A percentile compares a stretch with the other conserved stretches of the same genome.
Conservation (phyloP, 2,113 vertebrate species). For the Engystomops pustulosus region DNA sequence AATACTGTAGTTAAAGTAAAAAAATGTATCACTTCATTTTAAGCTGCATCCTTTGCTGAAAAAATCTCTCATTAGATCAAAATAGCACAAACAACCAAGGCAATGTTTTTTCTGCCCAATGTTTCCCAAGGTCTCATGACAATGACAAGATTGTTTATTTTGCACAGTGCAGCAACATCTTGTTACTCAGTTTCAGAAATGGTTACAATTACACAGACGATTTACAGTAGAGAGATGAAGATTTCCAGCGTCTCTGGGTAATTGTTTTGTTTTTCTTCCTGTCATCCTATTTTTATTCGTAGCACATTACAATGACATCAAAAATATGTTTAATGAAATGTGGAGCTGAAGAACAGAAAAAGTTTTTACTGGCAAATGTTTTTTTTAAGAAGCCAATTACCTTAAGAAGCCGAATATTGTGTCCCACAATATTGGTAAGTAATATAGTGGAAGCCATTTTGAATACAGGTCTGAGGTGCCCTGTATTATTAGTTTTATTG, state of each 20-base stretch:
- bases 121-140: background rate
- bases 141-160: slow-evolving; percentile 7
- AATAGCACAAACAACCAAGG: background rate
- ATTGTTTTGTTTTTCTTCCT: slow-evolving; percentile 24
- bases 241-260: background rate
- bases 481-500: too few species aligned
- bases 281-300: background rate
- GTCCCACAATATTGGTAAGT: background rate
- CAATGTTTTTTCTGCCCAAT: background rate
- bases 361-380: background rate
- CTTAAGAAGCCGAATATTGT: too few species aligned
- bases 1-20: too few species aligned
- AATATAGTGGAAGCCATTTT: background rate
- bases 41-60: background rate
- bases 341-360: background rate
- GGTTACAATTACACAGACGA: slow-evolving; percentile 1
- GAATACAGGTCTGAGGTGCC: background rate
- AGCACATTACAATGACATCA: background rate
- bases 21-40: background rate
- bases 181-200: background rate
- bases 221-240: slow-evolving; percentile 11
- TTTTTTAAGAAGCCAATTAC: too few species aligned
- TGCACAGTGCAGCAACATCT: too few species aligned
- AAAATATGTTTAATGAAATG: slow-evolving; percentile 5
- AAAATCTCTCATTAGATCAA: background rate